A percentile compares a stretch with the other conserved stretches of the same genome.
Conservation (phyloP, 1,140 invertebrate species). For the Leptoteleia sp. region DNA sequence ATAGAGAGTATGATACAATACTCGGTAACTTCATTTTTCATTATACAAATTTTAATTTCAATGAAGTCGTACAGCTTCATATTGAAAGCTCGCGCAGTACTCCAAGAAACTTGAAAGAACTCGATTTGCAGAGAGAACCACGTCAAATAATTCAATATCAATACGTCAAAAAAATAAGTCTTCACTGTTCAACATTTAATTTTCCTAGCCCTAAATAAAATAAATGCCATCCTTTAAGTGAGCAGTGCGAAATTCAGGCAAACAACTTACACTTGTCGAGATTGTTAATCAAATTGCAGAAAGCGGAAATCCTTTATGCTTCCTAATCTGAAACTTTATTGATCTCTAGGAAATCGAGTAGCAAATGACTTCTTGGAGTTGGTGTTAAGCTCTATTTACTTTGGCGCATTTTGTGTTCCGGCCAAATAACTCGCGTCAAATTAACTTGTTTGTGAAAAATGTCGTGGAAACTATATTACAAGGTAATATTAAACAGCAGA, state of each 20-base stretch:
- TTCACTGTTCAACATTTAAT: not conserved
- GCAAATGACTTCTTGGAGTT: slow-evolving; percentile 41
- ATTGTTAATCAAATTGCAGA: slow-evolving; percentile 41
- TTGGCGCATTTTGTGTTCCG: slow-evolving; percentile 37
- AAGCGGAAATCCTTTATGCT: slow-evolving; percentile 46
- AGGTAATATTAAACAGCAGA: slow-evolving; percentile 1
- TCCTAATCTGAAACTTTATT: slow-evolving; percentile 55
- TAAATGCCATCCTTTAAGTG: not conserved
- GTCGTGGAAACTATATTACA: not conserved
- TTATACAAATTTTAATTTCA: too few species aligned
- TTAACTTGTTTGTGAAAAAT: slow-evolving; percentile 37
- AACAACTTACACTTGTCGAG: slow-evolving; percentile 23
- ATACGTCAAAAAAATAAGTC: too few species aligned
- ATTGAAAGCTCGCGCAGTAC: too few species aligned
- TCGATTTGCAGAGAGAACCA: too few species aligned
- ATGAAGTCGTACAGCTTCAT: too few species aligned
- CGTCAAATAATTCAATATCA: too few species aligned
- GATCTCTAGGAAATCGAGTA: slow-evolving; percentile 57
- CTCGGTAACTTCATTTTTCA: too few species aligned
- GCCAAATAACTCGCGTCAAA: slow-evolving; percentile 40
- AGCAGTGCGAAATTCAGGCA: slow-evolving; percentile 8
- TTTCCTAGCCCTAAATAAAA: not conserved
- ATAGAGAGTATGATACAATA: too few species aligned
- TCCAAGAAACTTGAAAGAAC: too few species aligned
- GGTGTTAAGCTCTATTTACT: slow-evolving; percentile 47